Evolutionary conservation across 1,140 invertebrate species (phyloP).

Genomic region (Cotesia glomerata): DNA sequence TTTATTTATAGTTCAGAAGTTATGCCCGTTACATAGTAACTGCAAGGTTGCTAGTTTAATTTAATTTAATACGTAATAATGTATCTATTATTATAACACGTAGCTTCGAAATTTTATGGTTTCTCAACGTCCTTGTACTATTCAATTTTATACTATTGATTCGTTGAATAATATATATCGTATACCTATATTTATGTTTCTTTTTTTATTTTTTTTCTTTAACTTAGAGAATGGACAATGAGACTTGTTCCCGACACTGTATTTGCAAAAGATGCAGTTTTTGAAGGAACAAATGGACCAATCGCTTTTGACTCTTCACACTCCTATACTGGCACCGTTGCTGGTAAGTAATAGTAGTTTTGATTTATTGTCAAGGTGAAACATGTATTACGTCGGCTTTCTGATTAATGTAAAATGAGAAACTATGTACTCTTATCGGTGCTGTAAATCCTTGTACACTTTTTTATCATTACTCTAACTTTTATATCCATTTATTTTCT

Average conservation of each 20-base stretch:
- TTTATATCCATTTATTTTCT: constrained; percentile 2
- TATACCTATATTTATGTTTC: background rate
- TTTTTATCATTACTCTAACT: background rate
- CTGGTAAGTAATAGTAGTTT: constrained; percentile 69
- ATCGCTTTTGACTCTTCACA: constrained; percentile 76
- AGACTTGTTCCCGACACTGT: constrained; percentile 76
- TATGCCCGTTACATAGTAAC: too few relatives aligned
- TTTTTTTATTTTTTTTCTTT: constrained; percentile 13
- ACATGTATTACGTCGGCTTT: background rate
- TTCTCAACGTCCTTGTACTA: background rate
- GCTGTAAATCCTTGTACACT: background rate
- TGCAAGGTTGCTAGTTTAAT: too few relatives aligned
- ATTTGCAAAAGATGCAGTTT: constrained; percentile 79
- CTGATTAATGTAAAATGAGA: background rate
- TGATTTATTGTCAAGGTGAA: background rate
- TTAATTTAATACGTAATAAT: background rate
- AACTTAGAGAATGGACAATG: constrained; percentile 79
- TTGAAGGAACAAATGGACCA: constrained; percentile 76
- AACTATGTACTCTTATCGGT: background rate
- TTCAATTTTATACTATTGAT: background rate
- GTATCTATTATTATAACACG: background rate
- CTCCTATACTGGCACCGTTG: constrained; percentile 78
- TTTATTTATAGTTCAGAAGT: too few relatives aligned
- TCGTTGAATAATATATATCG: background rate
- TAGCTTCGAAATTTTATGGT: background rate